Conservation (phyloP, 2,888 invertebrate genomes). For the Ochropacha duplaris region DNA sequence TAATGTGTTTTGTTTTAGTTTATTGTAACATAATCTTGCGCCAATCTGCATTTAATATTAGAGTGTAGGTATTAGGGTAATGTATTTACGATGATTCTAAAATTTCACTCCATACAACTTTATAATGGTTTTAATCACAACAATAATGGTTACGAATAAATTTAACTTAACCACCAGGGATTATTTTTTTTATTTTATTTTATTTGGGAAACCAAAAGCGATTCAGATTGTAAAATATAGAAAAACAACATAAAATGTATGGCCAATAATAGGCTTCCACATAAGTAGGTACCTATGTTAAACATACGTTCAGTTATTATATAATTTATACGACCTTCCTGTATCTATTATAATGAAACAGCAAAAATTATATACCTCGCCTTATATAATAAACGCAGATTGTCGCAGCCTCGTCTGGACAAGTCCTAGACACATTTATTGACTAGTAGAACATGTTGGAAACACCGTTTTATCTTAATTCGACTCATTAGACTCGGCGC, state of each 20-base stretch:
- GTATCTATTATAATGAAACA: slow-evolving; percentile 7
- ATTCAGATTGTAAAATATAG: too few relatives aligned
- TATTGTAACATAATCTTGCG: not conserved
- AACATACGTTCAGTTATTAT: not conserved
- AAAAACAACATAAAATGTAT: too few relatives aligned
- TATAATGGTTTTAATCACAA: too few relatives aligned
- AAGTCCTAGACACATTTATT: slow-evolving; percentile 62
- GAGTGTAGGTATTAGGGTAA: too few relatives aligned
- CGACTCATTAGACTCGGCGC: slow-evolving; percentile 67
- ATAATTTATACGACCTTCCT: slow-evolving; percentile 3
- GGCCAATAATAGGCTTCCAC: too few relatives aligned
- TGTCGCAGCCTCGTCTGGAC: slow-evolving; percentile 46
- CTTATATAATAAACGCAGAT: slow-evolving; percentile 10
- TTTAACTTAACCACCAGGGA: not conserved
- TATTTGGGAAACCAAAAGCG: too few relatives aligned
- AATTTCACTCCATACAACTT: too few relatives aligned
- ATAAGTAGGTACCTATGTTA: too few relatives aligned
- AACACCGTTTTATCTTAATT: slow-evolving; percentile 69
- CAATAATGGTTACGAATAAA: not conserved
- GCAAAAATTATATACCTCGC: slow-evolving; percentile 14
- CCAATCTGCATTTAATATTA: not conserved
- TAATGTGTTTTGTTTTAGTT: not conserved
- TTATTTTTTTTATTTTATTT: too few relatives aligned
- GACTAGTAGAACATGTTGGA: slow-evolving; percentile 63
- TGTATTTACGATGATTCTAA: too few relatives aligned